Base-by-base conservation (phyloP, 2,113 vertebrate genomes). In the Strix aluco region DNA sequence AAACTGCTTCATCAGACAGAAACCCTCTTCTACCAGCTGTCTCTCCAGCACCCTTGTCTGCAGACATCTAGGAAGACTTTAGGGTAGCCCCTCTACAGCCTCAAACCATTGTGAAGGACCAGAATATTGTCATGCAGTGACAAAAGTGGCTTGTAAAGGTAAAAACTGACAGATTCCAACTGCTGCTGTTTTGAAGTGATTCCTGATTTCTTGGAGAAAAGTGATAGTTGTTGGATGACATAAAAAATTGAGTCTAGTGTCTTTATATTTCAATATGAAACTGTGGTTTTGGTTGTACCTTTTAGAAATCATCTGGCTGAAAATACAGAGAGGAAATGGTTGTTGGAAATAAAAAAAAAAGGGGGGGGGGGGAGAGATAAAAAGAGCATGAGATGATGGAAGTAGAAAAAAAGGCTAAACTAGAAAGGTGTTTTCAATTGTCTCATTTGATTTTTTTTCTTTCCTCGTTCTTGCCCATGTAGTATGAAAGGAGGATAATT, bases 341-440 rank as follows among this genome's bases (percentile, higher is more conserved):
- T 20, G 5, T 52, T 73, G 30, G 34, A 67, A 71, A 71, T 30
- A 42, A 85, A 58, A 81, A 32, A 29, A 6, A 55, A 17, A 21
- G 5, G 2, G 5, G 18, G 10, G 6, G 17, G 18, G 16, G 2
- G 5, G 17, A 10, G 8, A 14, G 18, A 13, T 20, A 8, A 5
- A 23, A 9, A 7, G 12, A 21, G 34, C 9, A 10, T 10, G 15
- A 47, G 38, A 34, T 42, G 1, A 27, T 62, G 9, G 4, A 40
- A 94, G 55, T 27, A 52, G 74, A 74, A 79, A 32, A 80, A 80
- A 89, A 81, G 55, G 29, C 46, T 65, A 26, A 92, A 58, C n/a
- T 25, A n/a, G 29, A 52, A 59, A 72, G 23, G 16, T 36, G 27
- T 17, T 81, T 79, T 55, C 10, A 67, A 0, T 47, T 82, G 42